These are phyloP conservation scores for Trachelus iudaicus DNA, from an alignment of 2,888 invertebrate species.

Conservation along the genomic window DNA sequence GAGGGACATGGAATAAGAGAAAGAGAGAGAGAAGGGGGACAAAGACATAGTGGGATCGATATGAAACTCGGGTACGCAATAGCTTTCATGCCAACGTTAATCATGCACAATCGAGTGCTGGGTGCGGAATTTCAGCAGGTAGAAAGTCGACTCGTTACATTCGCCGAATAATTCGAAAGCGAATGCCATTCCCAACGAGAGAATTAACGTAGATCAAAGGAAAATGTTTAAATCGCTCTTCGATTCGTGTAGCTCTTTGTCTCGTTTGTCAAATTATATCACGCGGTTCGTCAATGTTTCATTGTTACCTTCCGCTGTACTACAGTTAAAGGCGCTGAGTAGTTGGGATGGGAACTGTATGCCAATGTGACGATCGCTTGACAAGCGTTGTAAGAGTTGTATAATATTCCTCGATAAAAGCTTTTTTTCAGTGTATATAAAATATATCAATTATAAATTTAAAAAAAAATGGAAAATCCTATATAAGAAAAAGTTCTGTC, in stretches of 20 bases:
- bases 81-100: not conserved
- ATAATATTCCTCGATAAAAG: not conserved
- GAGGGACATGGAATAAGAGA: not conserved
- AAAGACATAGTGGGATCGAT: not conserved
- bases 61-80: not conserved
- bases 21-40: not conserved
- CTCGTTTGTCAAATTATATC: not conserved
- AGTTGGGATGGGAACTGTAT: not conserved
- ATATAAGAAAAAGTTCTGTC: too few relatives aligned
- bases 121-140: slow-evolving; percentile 13
- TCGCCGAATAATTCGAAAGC: slow-evolving; percentile 6
- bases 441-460: not conserved
- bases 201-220: slow-evolving; percentile 2
- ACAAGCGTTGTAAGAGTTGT: not conserved
- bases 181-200: not conserved
- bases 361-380: not conserved
- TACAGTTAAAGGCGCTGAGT: not conserved
- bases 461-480: too few relatives aligned
- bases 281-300: not conserved
- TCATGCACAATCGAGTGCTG: slow-evolving; percentile 9
- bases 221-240: slow-evolving; percentile 2
- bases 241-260: not conserved
- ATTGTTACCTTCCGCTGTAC: not conserved
- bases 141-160: slow-evolving; percentile 14
- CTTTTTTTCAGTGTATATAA: not conserved